A percentile compares a stretch with the other conserved stretches of the same genome.
Evolutionary conservation across 2,888 invertebrate species (phyloP).

Genomic region (Scrobipalpa atriplicella): DNA sequence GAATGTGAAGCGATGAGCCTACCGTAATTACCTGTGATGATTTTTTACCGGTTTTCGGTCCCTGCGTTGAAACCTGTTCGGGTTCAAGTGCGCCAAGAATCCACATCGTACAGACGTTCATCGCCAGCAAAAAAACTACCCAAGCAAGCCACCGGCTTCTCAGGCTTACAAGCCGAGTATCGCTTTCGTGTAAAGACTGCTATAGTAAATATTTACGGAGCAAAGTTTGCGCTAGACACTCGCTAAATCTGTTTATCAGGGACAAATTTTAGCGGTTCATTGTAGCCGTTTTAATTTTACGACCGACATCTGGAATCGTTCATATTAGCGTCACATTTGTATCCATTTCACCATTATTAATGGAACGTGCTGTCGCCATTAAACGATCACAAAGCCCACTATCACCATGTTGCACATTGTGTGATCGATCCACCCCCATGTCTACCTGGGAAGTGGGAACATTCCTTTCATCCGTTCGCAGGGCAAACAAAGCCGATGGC

Average conservation of each 20-base stretch:
- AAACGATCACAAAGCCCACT: constrained; percentile 58
- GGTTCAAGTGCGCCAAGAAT: constrained; percentile 69
- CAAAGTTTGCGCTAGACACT: constrained; percentile 43
- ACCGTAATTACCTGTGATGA: constrained; percentile 75
- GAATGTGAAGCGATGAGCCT: constrained; percentile 67
- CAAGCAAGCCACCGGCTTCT: constrained; percentile 63
- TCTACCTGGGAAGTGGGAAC: constrained; percentile 71
- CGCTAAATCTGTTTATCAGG: constrained; percentile 43
- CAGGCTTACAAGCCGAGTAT: constrained; percentile 49
- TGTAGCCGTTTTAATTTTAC: constrained; percentile 30
- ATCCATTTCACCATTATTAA: constrained; percentile 58
- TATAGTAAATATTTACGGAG: constrained; percentile 48
- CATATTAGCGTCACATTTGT: constrained; percentile 56
- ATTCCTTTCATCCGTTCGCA: constrained; percentile 63
- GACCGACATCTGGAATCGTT: constrained; percentile 39
- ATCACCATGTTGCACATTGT: constrained; percentile 54
- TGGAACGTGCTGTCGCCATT: constrained; percentile 57
- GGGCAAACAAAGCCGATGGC: constrained; percentile 59
- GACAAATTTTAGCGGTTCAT: constrained; percentile 36
- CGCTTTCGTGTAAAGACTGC: constrained; percentile 47
- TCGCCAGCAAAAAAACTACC: constrained; percentile 62
- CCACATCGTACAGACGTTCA: constrained; percentile 64
- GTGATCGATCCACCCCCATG: constrained; percentile 61
- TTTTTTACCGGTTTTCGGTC: constrained; percentile 76
- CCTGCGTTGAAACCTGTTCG: constrained; percentile 75